Evolutionary conservation across 53 echinoderm and acorn worm genomes (phyloP).

Genomic region (Paelopatides confundens): DNA sequence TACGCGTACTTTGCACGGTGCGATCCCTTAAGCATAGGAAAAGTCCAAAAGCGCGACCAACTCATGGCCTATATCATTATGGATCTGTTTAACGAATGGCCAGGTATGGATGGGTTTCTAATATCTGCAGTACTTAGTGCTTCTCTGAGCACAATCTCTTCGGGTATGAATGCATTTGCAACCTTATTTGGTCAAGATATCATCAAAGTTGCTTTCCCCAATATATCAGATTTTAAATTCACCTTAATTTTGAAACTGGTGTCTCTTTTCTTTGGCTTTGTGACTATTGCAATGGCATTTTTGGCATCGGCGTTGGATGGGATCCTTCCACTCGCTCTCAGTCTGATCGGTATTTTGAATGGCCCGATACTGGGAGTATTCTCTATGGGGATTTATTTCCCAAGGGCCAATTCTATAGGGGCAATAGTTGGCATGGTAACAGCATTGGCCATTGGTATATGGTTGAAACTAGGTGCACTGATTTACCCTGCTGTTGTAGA

Average conservation of each 20-base stretch:
- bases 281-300: slow-evolving; percentile 24
- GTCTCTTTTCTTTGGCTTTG: slow-evolving; percentile 17
- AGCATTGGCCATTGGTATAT: slow-evolving; percentile 19
- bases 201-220: not conserved
- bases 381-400: slow-evolving; percentile 17
- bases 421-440: slow-evolving; percentile 17
- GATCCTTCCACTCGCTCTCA: not conserved
- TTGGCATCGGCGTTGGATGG: slow-evolving; percentile 20
- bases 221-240: slow-evolving; percentile 33
- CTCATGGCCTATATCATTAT: slow-evolving; percentile 47
- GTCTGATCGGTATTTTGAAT: slow-evolving; percentile 35
- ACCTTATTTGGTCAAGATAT: slow-evolving; percentile 31
- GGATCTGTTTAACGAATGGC: slow-evolving; percentile 15
- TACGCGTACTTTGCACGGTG: slow-evolving; percentile 44
- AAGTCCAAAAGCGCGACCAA: slow-evolving; percentile 15
- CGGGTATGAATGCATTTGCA: slow-evolving; percentile 33
- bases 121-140: slow-evolving; percentile 39
- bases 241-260: slow-evolving; percentile 20
- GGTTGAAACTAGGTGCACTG: slow-evolving; percentile 27
- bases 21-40: not conserved
- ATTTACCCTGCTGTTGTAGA: not conserved
- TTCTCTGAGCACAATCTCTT: slow-evolving; percentile 30
- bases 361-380: slow-evolving; percentile 43
- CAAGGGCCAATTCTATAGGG: slow-evolving; percentile 33
- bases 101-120: slow-evolving; percentile 30